Evolutionary conservation across 1,140 invertebrate species (phyloP).

Genomic region (Lepidurus arcticus): DNA sequence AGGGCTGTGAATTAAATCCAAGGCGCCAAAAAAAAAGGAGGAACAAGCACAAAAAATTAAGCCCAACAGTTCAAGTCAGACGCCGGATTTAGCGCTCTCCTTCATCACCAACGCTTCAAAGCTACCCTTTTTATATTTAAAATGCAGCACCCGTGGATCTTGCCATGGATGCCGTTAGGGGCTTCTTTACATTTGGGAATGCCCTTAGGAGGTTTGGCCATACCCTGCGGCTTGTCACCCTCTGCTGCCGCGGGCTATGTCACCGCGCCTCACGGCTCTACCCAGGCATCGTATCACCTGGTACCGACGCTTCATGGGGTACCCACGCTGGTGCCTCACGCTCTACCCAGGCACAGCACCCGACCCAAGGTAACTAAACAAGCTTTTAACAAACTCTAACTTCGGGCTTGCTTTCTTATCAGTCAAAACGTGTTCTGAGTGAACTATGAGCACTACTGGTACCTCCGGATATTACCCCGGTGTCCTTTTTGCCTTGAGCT

Average conservation of each 20-base stretch:
- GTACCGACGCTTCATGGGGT: constrained; percentile 6
- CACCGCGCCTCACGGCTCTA: background rate
- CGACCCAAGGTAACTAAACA: background rate
- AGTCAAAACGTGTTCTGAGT: too few relatives aligned
- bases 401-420: too few relatives aligned
- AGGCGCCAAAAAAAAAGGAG: background rate
- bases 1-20: background rate
- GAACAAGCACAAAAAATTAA: background rate
- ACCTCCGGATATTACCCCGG: too few relatives aligned
- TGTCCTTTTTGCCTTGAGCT: too few relatives aligned
- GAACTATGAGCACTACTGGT: too few relatives aligned
- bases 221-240: background rate
- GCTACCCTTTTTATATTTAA: background rate
- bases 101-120: background rate
- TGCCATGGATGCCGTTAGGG: background rate
- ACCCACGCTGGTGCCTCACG: background rate
- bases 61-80: background rate
- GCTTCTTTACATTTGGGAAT: constrained; percentile 1
- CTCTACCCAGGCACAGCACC: background rate
- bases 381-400: too few relatives aligned
- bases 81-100: constrained; percentile 11
- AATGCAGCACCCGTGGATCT: constrained; percentile 10
- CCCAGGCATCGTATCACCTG: background rate
- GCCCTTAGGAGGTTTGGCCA: constrained; percentile 10
- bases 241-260: constrained; percentile 2